Base-by-base conservation (phyloP, 2,888 invertebrate species). In the Leptinotarsa peninsularis region DNA sequence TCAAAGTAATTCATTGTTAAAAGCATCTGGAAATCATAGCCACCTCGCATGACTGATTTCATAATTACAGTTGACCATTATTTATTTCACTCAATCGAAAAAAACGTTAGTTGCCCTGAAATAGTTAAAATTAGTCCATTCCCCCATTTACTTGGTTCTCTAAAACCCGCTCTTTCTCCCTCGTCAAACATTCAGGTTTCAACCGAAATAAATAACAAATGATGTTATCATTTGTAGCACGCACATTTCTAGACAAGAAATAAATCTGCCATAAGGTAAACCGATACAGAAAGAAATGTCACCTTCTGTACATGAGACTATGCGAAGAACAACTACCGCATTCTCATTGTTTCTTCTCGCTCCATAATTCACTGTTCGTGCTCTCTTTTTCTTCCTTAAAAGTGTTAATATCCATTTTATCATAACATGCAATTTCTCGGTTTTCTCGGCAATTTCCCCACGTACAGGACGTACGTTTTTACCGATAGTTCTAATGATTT, bases 251-350 rank as follows among this genome's bases (percentile, higher is more conserved):
- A 15, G 27, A 33, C 63, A 33, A 63, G 63, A n/a, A 27, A 63
- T 63, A 71, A 71, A 71, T 67, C 58, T 54, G 49, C 18, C 49
- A 70, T 71, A 67, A 67, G 52, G 68, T 63, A 21, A 63, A 18
- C 43, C 63, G 43, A 60, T 68, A 60, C 43, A 67, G 68, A 72
- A 72, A 67, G 63, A 56, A 75, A 75, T 75, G 75, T 75, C 75
- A 60, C 71, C 67, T 54, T 71, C 49, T 67, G 71, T 63, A 71
- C 76, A 73, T 76, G 76, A 67, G 68, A 77, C 74, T 74, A 74
- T 77, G 74, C 70, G 60, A 71, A 60, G 50, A 60, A 67, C 71
- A 49, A 66, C 67, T 74, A 50, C 72, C 67, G 74, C 76, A 74
- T 77, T 77, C 76, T 66, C 49, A 77, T 77, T 74, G 70, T 71